These are phyloP conservation scores for Protula sp. DNA, from an alignment of 2,888 invertebrate species.

Conservation along the genomic window DNA sequence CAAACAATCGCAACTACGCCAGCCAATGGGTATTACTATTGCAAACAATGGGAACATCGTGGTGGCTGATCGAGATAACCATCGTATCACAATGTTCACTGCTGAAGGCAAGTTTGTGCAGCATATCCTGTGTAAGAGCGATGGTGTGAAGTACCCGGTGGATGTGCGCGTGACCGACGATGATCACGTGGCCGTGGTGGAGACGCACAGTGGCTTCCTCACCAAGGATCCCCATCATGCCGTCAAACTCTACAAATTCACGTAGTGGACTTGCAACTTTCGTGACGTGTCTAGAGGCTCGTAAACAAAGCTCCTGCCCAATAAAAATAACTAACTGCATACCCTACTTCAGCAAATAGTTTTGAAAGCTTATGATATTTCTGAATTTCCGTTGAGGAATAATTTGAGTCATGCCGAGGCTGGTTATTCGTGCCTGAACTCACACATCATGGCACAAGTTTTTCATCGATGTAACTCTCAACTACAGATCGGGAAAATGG, in stretches of 20 bases:
- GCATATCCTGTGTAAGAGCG: slow-evolving; percentile 13
- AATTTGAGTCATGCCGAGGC: too few species aligned
- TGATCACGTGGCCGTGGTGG: slow-evolving; percentile 16
- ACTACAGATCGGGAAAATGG: too few species aligned
- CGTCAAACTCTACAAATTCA: too few species aligned
- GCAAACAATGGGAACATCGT: slow-evolving; percentile 17
- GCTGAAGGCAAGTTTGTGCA: slow-evolving; percentile 17
- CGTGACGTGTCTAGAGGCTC: too few species aligned
- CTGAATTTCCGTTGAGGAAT: too few species aligned
- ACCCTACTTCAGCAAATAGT: too few species aligned
- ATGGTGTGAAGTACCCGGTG: slow-evolving; percentile 19
- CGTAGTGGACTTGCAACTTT: not conserved
- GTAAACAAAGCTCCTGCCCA: too few species aligned
- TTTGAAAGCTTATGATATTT: too few species aligned
- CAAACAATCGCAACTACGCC: slow-evolving; percentile 8
- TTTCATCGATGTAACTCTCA: too few species aligned
- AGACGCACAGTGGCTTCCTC: slow-evolving; percentile 20
- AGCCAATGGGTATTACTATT: slow-evolving; percentile 20
- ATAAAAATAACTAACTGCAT: too few species aligned
- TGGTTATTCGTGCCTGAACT: too few species aligned
- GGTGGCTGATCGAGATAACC: slow-evolving; percentile 22
- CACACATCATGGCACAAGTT: too few species aligned
- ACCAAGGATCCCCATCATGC: slow-evolving; percentile 22
- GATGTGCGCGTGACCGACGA: slow-evolving; percentile 6
- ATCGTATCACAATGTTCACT: slow-evolving; percentile 17